Percentiles rank a stretch among this genome's conserved stretches.
phyloP scores from a whole-genome alignment of 2,888 invertebrate genomes.

The Trissoscelio sp. region DNA sequence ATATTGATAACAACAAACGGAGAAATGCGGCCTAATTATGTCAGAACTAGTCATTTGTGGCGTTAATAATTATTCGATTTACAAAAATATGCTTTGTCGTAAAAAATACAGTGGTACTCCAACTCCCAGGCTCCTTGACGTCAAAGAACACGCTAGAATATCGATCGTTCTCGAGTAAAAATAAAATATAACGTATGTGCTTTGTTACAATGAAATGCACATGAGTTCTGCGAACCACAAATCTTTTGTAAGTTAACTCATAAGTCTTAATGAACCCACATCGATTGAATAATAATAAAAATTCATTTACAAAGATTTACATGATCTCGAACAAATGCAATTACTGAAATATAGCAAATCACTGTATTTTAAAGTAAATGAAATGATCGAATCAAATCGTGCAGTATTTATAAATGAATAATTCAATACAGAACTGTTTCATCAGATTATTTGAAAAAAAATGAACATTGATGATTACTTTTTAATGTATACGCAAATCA shows the following conservation, averaged over 20 bases:
- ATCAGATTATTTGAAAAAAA: too few relatives aligned
- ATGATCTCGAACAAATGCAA: not conserved
- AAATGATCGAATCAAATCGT: not conserved
- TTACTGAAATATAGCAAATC: not conserved
- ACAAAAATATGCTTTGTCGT: constrained; percentile 59
- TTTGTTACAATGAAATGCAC: constrained; percentile 50
- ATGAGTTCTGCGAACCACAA: constrained; percentile 48
- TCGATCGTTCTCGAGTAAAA: constrained; percentile 66
- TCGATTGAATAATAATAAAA: constrained; percentile 22
- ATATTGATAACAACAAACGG: not conserved
- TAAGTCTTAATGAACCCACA: constrained; percentile 15
- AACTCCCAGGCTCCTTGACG: constrained; percentile 61
- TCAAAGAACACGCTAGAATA: constrained; percentile 67
- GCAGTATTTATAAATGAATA: too few relatives aligned
- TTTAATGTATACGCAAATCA: too few relatives aligned
- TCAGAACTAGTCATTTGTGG: constrained; percentile 21
- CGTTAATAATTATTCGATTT: constrained; percentile 42
- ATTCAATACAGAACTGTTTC: too few relatives aligned
- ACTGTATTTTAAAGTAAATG: not conserved
- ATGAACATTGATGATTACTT: too few relatives aligned
- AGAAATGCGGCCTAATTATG: not conserved
- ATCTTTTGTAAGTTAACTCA: constrained; percentile 36
- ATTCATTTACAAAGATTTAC: constrained; percentile 5
- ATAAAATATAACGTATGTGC: constrained; percentile 64
- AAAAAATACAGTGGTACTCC: constrained; percentile 58